Evolutionary conservation across 2,888 invertebrate species (phyloP), one percentile per base, ranked within the genome.

Genomic region (Drosophila diplacantha): DNA sequence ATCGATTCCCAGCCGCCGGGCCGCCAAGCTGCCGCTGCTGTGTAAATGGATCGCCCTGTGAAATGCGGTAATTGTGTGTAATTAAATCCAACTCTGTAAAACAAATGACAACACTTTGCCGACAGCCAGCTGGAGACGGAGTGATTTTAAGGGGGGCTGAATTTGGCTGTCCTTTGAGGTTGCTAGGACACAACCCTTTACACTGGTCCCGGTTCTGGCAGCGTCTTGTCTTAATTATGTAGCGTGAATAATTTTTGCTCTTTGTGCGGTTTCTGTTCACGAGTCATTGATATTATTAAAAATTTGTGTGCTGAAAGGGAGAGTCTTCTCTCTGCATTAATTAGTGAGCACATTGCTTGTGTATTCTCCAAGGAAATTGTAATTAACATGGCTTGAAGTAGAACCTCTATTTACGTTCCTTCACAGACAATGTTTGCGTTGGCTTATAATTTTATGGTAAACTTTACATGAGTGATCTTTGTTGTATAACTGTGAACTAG

Each of bases 61-160:
- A 81, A 81, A 85, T 85, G 75, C 83, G 71, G 84, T 88, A 87
- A 87, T 87, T 87, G 87, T 85, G 85, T 87, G 85, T 87, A 87
- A 87, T 87, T 88, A 87, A 87, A 88, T 84, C 84, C 79, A 66
- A 63, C 62, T 60, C 57, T 51, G 65, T 49, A 64, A 69, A 69
- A 66, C 73, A 80, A 74, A 84, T 82, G 84, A 81, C 84, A 82
- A 82, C 81, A 82, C 80, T 81, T 82, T 72, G 62, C 38, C 38
- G 52, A 29, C 61, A 50, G 47, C 53, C 47, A 47, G 47, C 34
- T 52, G 49, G 24, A 38, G 49, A 11, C 9, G 51, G 39, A 47
- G 37, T 12, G 4, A 14, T 32, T 4, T 20, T 18, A 18, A 18
- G 5, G 7, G 20, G 39, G 52, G n/a, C 18, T 20, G 11, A 20